A percentile compares a stretch with the other conserved stretches of the same genome.
phyloP scores from a whole-genome alignment of 2,797 vertebrate genomes.

The Syngnathus rostellatus region DNA sequence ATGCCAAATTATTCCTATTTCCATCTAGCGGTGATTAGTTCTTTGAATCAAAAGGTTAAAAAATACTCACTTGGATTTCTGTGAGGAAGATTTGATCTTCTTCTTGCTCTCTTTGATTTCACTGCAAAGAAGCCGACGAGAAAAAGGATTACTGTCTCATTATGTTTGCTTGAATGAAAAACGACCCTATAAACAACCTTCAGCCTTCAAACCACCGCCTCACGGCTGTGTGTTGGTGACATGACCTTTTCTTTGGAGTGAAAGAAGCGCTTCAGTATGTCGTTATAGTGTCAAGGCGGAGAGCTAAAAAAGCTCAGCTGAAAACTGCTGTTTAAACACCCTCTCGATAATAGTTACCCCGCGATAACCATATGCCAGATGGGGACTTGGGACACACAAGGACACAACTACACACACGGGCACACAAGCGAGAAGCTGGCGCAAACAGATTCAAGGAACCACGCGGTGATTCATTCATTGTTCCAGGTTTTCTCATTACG shows the following conservation, averaged over 20 bases:
- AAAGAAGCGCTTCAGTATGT: constrained; percentile 19
- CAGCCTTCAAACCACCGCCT: constrained; percentile 8
- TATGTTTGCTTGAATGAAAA: constrained; percentile 9
- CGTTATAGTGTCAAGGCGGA: constrained; percentile 30
- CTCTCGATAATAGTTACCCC: constrained; percentile 52
- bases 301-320: constrained; percentile 28
- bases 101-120: constrained; percentile 81
- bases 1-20: constrained; percentile 5
- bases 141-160: constrained; percentile 5
- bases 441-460: constrained; percentile 27
- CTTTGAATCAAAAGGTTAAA: neutral
- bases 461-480: constrained; percentile 37
- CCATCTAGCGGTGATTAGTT: neutral
- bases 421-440: constrained; percentile 16
- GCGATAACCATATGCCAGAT: constrained; percentile 51
- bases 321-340: constrained; percentile 55
- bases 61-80: constrained; percentile 69
- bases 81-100: constrained; percentile 65
- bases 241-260: constrained; percentile 40
- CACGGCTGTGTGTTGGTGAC: constrained; percentile 13
- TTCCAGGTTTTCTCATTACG: constrained; percentile 31
- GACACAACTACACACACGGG: constrained; percentile 14
- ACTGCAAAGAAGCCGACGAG: constrained; percentile 52
- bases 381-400: constrained; percentile 21
- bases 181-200: constrained; percentile 5